A percentile compares a stretch with the other conserved stretches of the same genome.
Evolutionary conservation across 1,140 invertebrate genomes (phyloP).

Genomic region (Hestina assimilis): DNA sequence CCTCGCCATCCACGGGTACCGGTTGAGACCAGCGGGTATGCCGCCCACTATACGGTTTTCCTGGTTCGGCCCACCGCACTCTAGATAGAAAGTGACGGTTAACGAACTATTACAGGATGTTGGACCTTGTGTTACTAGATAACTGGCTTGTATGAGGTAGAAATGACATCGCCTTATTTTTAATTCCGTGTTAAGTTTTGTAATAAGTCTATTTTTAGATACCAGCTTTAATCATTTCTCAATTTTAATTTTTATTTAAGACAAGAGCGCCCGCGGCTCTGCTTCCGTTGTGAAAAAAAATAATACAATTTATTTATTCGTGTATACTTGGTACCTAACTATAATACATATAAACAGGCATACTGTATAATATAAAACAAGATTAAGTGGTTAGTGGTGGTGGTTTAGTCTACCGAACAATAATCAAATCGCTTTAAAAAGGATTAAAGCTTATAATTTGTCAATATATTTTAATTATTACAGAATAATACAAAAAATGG

Average conservation of each 20-base stretch:
- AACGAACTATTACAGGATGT: constrained; percentile 27
- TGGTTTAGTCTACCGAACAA: too few species aligned
- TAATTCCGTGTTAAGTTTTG: neutral
- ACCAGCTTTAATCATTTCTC: neutral
- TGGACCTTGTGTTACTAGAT: constrained; percentile 24
- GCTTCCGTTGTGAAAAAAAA: too few species aligned
- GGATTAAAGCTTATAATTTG: too few species aligned
- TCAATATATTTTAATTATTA: too few species aligned
- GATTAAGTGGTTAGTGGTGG: too few species aligned
- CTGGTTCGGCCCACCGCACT: constrained; percentile 85
- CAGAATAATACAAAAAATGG: too few species aligned
- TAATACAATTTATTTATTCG: too few species aligned
- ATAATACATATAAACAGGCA: too few species aligned
- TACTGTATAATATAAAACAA: too few species aligned
- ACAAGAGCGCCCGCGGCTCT: too few species aligned
- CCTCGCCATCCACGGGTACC: constrained; percentile 92
- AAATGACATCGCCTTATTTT: constrained; percentile 12
- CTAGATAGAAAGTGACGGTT: constrained; percentile 70
- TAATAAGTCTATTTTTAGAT: neutral
- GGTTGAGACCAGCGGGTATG: constrained; percentile 86
- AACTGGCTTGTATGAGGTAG: constrained; percentile 27
- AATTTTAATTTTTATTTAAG: neutral
- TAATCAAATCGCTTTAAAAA: too few species aligned
- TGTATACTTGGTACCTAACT: too few species aligned
- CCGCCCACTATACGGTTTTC: constrained; percentile 87